Conservation (phyloP, 2,888 invertebrate genomes). For the Cephus spinipes region DNA sequence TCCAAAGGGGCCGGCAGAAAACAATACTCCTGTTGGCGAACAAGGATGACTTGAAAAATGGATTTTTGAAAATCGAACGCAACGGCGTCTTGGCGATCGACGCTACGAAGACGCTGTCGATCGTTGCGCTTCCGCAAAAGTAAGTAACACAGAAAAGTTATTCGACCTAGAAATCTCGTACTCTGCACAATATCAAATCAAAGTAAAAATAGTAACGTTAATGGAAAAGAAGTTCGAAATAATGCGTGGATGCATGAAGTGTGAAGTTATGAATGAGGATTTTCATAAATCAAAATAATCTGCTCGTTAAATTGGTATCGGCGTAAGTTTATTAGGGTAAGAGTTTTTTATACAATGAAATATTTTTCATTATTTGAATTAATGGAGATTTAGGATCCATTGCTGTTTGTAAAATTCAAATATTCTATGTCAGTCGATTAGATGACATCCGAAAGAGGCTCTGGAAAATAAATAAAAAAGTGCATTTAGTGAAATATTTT, state of each 20-base stretch:
- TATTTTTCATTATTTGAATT: background rate
- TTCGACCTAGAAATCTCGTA: background rate
- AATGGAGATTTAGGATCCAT: background rate
- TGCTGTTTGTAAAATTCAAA: background rate
- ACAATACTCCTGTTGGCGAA: slow-evolving; percentile 53
- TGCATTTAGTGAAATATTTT: background rate
- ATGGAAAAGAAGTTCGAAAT: background rate
- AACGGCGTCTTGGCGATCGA: slow-evolving; percentile 33
- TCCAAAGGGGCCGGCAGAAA: slow-evolving; percentile 51
- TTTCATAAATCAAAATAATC: background rate
- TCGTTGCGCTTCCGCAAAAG: slow-evolving; percentile 37
- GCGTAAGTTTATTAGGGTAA: background rate
- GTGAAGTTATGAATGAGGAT: background rate
- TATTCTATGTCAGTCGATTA: background rate
- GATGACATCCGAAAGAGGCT: background rate
- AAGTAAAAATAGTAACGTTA: background rate
- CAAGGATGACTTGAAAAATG: slow-evolving; percentile 38
- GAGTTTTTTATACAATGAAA: background rate
- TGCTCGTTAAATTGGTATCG: background rate
- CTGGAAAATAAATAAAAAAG: background rate
- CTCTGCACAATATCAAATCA: background rate
- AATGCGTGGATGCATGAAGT: background rate
- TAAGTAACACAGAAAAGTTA: slow-evolving; percentile 21
- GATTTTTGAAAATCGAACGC: slow-evolving; percentile 47
- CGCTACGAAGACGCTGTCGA: slow-evolving; percentile 38